These are phyloP conservation scores for Ridgeia piscesae DNA, from an alignment of 1,140 invertebrate species.

Conservation along the genomic window DNA sequence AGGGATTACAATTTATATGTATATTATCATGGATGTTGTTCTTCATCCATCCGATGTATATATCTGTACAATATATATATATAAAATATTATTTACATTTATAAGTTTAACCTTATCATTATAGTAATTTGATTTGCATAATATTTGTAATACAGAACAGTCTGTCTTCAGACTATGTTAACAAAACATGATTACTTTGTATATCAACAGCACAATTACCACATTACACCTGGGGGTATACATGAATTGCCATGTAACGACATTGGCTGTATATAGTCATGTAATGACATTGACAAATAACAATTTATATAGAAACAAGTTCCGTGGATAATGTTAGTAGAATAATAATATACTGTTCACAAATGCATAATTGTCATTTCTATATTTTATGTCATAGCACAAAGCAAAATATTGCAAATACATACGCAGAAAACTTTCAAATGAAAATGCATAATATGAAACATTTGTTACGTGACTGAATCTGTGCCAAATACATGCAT, in stretches of 20 bases:
- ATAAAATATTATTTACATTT: background rate
- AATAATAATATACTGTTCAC: background rate
- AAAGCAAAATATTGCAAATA: background rate
- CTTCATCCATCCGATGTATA: background rate
- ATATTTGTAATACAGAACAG: background rate
- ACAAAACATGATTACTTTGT: background rate
- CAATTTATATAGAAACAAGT: too few species aligned
- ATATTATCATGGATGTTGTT: background rate
- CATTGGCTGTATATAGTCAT: background rate
- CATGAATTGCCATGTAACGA: background rate
- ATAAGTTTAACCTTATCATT: background rate
- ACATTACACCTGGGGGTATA: background rate
- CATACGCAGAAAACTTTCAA: background rate
- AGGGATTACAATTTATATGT: too few species aligned
- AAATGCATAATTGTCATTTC: background rate
- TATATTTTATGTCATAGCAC: background rate
- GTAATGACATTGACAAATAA: background rate
- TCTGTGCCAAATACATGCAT: background rate
- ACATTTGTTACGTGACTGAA: background rate
- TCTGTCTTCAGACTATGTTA: too few species aligned
- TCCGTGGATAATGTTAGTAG: background rate
- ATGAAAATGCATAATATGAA: background rate
- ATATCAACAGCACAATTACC: background rate
- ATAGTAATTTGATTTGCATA: background rate
- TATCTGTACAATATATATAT: background rate